These are phyloP conservation scores for Melanaphis sacchari DNA, from an alignment of 1,140 invertebrate species.

Conservation along the genomic window DNA sequence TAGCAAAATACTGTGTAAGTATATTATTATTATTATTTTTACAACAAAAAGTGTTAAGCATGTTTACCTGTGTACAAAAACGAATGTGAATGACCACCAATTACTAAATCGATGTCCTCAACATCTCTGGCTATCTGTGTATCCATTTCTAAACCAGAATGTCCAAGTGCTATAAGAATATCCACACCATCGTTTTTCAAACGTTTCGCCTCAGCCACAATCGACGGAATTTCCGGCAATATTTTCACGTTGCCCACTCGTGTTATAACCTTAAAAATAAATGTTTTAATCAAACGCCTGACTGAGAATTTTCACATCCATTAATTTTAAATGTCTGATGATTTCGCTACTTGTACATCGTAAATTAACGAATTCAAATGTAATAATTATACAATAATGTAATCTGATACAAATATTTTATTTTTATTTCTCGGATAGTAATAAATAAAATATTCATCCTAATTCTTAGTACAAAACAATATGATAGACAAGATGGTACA, in stretches of 20 bases:
- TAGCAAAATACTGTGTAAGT: too few relatives aligned
- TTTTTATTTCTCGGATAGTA: too few relatives aligned
- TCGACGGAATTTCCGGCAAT: slow-evolving; percentile 75
- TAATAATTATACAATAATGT: not conserved
- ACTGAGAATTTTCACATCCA: not conserved
- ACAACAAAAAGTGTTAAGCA: not conserved
- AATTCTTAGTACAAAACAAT: not conserved
- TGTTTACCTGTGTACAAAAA: slow-evolving; percentile 78
- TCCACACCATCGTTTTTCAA: slow-evolving; percentile 71
- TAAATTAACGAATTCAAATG: not conserved
- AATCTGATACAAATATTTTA: too few relatives aligned
- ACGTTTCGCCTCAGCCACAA: slow-evolving; percentile 72
- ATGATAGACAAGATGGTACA: not conserved
- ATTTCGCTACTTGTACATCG: not conserved
- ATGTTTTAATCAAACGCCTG: not conserved
- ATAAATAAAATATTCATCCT: not conserved
- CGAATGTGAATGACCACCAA: slow-evolving; percentile 88
- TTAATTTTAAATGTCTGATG: not conserved
- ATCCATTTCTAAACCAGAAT: slow-evolving; percentile 84
- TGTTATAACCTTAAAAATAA: not conserved
- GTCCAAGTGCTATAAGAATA: slow-evolving; percentile 88
- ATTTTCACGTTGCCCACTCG: slow-evolving; percentile 72
- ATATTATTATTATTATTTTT: too few relatives aligned
- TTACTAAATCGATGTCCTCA: slow-evolving; percentile 82
- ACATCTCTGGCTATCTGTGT: slow-evolving; percentile 79